These are phyloP conservation scores for Emydura subglobosa DNA, from an alignment of 2,113 vertebrate species.

Conservation along the genomic window DNA sequence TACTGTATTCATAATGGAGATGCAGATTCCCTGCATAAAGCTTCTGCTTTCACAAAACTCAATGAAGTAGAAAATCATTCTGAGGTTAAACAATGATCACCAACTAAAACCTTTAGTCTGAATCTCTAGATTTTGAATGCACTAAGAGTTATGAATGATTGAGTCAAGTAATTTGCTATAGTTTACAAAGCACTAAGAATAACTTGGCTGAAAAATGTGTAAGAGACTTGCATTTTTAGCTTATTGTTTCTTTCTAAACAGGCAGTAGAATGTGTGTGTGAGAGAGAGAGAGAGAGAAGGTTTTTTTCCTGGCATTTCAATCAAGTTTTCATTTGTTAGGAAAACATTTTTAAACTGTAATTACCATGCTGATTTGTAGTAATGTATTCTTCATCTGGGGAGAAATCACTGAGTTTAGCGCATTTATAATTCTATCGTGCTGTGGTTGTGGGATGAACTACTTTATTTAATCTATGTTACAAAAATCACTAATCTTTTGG, in stretches of 20 bases:
- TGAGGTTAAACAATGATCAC: conserved; percentile 38
- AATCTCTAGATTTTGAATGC: conserved; percentile 22
- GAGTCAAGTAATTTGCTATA: conserved; percentile 8
- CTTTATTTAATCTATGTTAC: background rate
- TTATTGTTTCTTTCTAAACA: background rate
- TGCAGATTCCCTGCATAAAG: conserved; percentile 41
- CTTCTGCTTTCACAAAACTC: conserved; percentile 36
- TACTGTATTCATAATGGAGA: conserved; percentile 32
- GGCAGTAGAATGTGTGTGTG: background rate
- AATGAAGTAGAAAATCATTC: conserved; percentile 57
- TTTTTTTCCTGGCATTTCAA: background rate
- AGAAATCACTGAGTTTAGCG: background rate
- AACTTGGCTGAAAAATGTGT: background rate
- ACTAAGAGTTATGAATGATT: background rate
- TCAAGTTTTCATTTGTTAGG: background rate
- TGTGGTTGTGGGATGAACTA: background rate
- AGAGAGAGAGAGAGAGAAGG: background rate
- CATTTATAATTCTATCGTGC: background rate
- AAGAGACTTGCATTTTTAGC: background rate
- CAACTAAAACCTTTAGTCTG: conserved; percentile 51
- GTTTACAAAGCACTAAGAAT: background rate
- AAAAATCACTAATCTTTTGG: background rate
- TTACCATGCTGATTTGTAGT: background rate
- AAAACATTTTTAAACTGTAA: background rate
- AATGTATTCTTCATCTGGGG: background rate